phyloP scores from a whole-genome alignment of 2,797 vertebrate genomes.

The Podarcis lilfordi region DNA sequence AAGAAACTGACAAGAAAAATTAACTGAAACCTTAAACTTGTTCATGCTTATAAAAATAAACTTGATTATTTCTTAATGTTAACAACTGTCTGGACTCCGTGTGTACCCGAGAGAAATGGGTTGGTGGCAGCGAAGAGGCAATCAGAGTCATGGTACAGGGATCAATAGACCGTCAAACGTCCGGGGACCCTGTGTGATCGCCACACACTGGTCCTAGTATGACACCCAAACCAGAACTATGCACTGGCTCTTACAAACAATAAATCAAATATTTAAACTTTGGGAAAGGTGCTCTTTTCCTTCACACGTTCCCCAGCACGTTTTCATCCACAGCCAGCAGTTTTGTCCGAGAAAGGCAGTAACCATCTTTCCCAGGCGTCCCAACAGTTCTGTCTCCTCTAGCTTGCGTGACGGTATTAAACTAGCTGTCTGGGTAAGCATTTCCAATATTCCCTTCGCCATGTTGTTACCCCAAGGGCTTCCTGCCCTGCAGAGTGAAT shows the following conservation, averaged over 20 bases:
- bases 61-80: no score
- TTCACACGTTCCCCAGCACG: neutral
- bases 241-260: neutral
- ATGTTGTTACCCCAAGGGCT: neutral
- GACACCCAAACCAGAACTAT: neutral
- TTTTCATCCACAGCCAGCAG: neutral
- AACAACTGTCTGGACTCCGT: no score
- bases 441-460: neutral
- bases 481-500: constrained; percentile 31
- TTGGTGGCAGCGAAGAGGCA: no score
- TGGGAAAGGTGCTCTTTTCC: neutral
- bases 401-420: constrained; percentile 12
- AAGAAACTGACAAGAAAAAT: no score
- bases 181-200: no score
- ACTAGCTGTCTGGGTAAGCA: constrained; percentile 11
- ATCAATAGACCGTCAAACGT: no score
- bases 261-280: neutral
- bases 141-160: no score
- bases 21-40: no score
- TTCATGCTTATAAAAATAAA: no score
- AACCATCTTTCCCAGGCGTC: neutral
- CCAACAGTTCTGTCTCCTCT: neutral
- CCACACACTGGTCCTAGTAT: no score
- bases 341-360: neutral
- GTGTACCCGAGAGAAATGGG: no score